Base-by-base conservation (phyloP, 2,888 invertebrate genomes). In the Macaria liturata region DNA sequence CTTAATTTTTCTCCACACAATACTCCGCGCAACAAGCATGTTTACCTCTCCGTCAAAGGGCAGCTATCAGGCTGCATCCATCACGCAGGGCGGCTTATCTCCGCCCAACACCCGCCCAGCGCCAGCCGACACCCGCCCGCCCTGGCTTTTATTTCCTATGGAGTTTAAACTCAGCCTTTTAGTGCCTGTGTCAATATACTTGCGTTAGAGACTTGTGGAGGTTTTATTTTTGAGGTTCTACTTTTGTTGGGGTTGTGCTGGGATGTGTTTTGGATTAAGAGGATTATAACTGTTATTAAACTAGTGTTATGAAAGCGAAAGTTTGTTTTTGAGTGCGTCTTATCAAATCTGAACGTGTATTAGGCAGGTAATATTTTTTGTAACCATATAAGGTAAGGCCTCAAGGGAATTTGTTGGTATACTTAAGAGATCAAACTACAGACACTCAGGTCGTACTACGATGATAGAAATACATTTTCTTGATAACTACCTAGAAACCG, bases 81-180 rank as follows among this genome's bases (percentile, higher is more conserved):
- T 76, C 75, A 75, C 67, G 67, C 66, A 64, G 67, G 69, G 66
- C 66, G 70, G 68, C 64, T 81, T 81, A 82, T 81, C 82, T 68
- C 70, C 65, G 42, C 64, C 62, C 67, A 74, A 69, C 80, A 81
- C 78, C 76, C 80, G 72, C 67, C 1, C 20, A 20, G 20, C 20
- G 20, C 20, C 20, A 20, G 20, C 20, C 20, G 20, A 20, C 20
- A 20, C 20, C 20, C 20, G 20, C 20, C 65, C 68, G 72, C 69
- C 72, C 73, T 74, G 73, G 72, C 71, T 78, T 80, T 80, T 81
- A 80, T 80, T 79, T 72, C 70, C 72, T 69, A 69, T 74, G 72
- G 71, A 72, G 69, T 74, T 71, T 70, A 69, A 72, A 66, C 58
- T 71, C 74, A 62, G 69, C 65, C 71, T 73, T 74, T 75, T 73